These are phyloP conservation scores for Drosophila tropicalis DNA, from an alignment of 1,140 invertebrate species.

Conservation along the genomic window DNA sequence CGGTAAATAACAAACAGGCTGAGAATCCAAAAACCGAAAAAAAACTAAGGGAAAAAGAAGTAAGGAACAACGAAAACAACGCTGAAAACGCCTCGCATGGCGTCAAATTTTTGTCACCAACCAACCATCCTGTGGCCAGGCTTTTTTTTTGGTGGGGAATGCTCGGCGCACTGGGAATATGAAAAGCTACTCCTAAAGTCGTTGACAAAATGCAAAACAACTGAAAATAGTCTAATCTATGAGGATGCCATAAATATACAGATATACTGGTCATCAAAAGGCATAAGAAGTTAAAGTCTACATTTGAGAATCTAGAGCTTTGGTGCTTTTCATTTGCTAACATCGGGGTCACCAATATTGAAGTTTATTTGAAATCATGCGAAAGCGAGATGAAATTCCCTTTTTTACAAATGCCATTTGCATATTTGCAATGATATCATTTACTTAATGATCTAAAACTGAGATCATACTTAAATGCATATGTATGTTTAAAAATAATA, in stretches of 20 bases:
- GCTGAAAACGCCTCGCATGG: constrained; percentile 20
- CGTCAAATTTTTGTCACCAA: constrained; percentile 24
- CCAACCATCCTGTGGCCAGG: not conserved
- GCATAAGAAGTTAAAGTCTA: not conserved
- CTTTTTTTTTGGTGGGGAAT: too few species aligned
- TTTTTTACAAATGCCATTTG: too few species aligned
- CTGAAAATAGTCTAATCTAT: not conserved
- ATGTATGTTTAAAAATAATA: constrained; percentile 6
- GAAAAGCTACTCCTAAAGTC: constrained; percentile 6
- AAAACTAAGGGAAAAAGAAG: constrained; percentile 2
- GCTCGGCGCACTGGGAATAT: not conserved
- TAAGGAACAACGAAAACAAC: constrained; percentile 8
- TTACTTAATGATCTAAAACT: not conserved
- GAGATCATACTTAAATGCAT: constrained; percentile 5
- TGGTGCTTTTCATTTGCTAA: too few species aligned
- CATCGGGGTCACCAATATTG: not conserved
- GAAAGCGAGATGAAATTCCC: too few species aligned
- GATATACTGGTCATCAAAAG: not conserved
- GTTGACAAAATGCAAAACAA: constrained; percentile 6
- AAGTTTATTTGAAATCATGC: too few species aligned
- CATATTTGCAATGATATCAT: not conserved
- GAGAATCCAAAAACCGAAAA: constrained; percentile 1
- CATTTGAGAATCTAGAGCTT: not conserved
- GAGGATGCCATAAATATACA: not conserved
- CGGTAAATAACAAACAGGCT: constrained; percentile 78